Conservation (phyloP, 1,140 invertebrate species). For the Drosophila guanche region DNA sequence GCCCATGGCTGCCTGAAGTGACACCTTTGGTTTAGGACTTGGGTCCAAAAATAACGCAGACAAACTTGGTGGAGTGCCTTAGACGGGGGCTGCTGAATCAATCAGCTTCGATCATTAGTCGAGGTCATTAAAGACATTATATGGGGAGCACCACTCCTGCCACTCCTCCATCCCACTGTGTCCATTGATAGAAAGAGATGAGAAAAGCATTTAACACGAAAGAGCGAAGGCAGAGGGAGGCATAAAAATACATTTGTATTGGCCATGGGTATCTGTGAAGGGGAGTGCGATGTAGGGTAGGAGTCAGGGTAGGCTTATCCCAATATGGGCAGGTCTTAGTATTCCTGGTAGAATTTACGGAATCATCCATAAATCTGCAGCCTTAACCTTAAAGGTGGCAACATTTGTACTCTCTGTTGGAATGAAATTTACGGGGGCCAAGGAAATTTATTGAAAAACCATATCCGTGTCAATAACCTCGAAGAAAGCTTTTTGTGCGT, state of each 20-base stretch:
- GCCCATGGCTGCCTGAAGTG: conserved; percentile 5
- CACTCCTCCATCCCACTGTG: not conserved
- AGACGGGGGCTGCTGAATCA: conserved; percentile 55
- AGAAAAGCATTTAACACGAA: conserved; percentile 47
- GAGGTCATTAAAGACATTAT: conserved; percentile 76
- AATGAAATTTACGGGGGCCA: conserved; percentile 6
- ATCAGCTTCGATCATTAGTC: conserved; percentile 74
- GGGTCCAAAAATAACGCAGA: conserved; percentile 55
- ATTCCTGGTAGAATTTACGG: conserved; percentile 3
- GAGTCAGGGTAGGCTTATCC: too few species aligned
- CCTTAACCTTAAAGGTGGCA: conserved; percentile 39
- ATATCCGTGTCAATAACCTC: too few species aligned
- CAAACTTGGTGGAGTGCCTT: conserved; percentile 53
- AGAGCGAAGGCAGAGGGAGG: conserved; percentile 16
- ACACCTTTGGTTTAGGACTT: conserved; percentile 42
- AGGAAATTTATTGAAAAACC: not conserved
- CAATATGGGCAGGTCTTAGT: too few species aligned
- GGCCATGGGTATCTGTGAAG: not conserved
- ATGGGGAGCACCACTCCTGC: conserved; percentile 6
- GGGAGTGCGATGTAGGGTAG: not conserved
- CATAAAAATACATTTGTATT: conserved; percentile 32
- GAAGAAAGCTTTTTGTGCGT: too few species aligned
- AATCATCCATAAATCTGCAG: conserved; percentile 28
- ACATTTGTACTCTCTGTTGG: conserved; percentile 33
- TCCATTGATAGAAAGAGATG: not conserved